These are phyloP conservation scores for Cheilosia vulpina DNA, from an alignment of 2,888 invertebrate genomes.

Conservation along the genomic window DNA sequence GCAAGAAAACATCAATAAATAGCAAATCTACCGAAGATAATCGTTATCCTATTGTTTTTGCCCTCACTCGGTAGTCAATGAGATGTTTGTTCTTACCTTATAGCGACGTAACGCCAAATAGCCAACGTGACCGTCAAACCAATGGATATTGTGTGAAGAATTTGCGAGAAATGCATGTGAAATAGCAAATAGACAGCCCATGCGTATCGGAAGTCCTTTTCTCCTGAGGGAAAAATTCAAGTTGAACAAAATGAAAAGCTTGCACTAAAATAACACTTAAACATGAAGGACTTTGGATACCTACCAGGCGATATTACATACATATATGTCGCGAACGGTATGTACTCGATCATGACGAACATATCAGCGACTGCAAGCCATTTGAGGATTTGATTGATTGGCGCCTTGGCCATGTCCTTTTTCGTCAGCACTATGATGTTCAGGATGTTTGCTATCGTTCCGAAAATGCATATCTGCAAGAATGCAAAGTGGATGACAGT, in stretches of 20 bases:
- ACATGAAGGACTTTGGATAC: constrained; percentile 18
- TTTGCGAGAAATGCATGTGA: constrained; percentile 95
- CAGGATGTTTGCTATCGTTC: constrained; percentile 92
- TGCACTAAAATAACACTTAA: constrained; percentile 47
- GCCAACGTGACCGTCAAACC: constrained; percentile 96
- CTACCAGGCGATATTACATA: constrained; percentile 87
- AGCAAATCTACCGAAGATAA: constrained; percentile 17
- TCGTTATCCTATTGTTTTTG: constrained; percentile 6
- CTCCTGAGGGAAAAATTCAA: constrained; percentile 85
- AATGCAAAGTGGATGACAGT: neutral
- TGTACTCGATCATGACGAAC: constrained; percentile 94
- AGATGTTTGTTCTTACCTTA: constrained; percentile 88
- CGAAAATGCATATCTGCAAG: constrained; percentile 92
- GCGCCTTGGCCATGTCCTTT: constrained; percentile 91
- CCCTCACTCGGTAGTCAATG: neutral
- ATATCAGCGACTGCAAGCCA: constrained; percentile 94
- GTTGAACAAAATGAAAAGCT: constrained; percentile 32
- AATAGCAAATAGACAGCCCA: constrained; percentile 93
- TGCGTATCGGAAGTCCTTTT: constrained; percentile 93
- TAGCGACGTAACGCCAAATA: constrained; percentile 94
- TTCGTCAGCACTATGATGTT: constrained; percentile 94
- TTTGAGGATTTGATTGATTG: constrained; percentile 94
- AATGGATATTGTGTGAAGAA: constrained; percentile 95
- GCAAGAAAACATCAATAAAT: constrained; percentile 16
- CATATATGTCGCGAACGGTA: constrained; percentile 89